phyloP scores from a whole-genome alignment of 2,888 invertebrate genomes.

The Dryocosmus kuriphilus region DNA sequence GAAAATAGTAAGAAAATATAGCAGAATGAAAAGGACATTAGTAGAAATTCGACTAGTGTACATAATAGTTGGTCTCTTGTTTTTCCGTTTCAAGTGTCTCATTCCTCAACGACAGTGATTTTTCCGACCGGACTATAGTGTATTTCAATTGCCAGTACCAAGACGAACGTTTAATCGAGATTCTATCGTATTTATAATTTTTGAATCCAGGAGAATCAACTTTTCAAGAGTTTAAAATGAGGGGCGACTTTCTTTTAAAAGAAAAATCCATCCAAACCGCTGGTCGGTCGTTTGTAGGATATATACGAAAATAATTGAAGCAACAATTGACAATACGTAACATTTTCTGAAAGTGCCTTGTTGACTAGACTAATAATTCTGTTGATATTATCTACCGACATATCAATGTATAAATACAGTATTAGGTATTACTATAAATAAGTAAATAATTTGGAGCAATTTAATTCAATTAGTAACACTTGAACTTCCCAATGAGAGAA shows the following conservation, averaged over 20 bases:
- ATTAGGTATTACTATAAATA: constrained; percentile 13
- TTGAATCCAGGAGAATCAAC: neutral
- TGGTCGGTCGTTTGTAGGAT: constrained; percentile 29
- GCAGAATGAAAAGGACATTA: neutral
- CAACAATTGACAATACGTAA: constrained; percentile 11
- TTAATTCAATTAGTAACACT: neutral
- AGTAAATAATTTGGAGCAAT: constrained; percentile 5
- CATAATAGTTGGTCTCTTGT: neutral
- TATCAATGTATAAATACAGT: constrained; percentile 37
- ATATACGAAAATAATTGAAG: neutral
- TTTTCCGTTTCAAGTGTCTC: constrained; percentile 29
- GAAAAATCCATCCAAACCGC: neutral
- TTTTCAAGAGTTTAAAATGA: neutral
- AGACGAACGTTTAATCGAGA: neutral
- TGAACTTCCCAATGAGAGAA: neutral
- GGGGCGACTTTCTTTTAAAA: neutral
- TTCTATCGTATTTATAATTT: neutral
- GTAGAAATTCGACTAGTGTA: neutral
- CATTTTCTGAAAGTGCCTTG: constrained; percentile 5
- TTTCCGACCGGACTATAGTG: neutral
- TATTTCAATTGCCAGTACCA: neutral
- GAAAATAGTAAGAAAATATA: neutral
- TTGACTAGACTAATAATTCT: constrained; percentile 20
- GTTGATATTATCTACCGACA: constrained; percentile 12
- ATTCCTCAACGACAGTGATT: constrained; percentile 16